Evolutionary conservation across 1,140 invertebrate genomes (phyloP).

Genomic region (Drosophila nikananu): DNA sequence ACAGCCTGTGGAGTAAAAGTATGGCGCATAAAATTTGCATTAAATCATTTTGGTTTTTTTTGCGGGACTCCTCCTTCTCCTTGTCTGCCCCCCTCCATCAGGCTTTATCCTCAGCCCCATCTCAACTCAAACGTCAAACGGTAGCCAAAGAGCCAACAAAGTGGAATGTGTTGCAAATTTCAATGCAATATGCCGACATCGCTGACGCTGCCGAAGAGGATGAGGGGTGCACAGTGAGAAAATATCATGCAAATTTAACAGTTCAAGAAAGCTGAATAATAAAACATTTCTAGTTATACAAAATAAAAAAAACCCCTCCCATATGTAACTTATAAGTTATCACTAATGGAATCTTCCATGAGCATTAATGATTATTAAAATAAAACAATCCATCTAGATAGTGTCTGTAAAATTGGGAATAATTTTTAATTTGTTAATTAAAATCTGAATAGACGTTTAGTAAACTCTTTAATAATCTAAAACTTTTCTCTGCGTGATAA

Average conservation of each 20-base stretch:
- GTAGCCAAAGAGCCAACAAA: conserved; percentile 75
- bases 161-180: conserved; percentile 78
- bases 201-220: conserved; percentile 18
- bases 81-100: conserved; percentile 16
- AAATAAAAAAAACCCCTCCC: too few relatives aligned
- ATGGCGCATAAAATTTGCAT: conserved; percentile 80
- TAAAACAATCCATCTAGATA: neutral
- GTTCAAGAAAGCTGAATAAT: neutral
- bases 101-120: conserved; percentile 16
- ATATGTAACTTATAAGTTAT: too few relatives aligned
- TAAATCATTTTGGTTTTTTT: conserved; percentile 65
- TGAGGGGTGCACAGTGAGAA: conserved; percentile 18
- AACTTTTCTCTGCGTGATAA: conserved; percentile 12
- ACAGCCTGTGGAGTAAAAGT: conserved; percentile 52
- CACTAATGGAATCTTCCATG: neutral
- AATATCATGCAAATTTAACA: rapidly evolving
- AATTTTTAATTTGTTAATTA: neutral
- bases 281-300: too few relatives aligned
- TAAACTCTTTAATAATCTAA: neutral
- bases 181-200: conserved; percentile 72
- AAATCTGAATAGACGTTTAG: too few relatives aligned
- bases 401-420: neutral
- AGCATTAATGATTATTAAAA: neutral
- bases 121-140: conserved; percentile 70
- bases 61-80: conserved; percentile 13